These are phyloP conservation scores for Poecilia velifera DNA, from an alignment of 2,797 vertebrate species.

Conservation along the genomic window DNA sequence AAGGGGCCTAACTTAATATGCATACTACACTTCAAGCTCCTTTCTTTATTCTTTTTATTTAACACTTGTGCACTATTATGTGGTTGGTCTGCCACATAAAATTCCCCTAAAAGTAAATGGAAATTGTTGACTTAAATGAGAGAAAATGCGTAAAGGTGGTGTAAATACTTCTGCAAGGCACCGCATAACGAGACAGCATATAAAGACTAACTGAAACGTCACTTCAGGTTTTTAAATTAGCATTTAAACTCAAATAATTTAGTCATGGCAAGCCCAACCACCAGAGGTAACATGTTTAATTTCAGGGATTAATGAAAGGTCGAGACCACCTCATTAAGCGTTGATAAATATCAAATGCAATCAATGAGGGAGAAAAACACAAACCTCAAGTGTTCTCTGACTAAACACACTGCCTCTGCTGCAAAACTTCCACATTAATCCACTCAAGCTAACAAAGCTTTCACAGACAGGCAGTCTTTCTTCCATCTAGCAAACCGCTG, in stretches of 20 bases:
- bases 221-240: constrained; percentile 37
- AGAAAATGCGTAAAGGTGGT: not conserved
- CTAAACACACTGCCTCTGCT: constrained; percentile 4
- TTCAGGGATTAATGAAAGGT: constrained; percentile 64
- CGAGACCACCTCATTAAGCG: constrained; percentile 62
- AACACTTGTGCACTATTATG: not conserved
- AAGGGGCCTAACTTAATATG: not conserved
- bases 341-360: constrained; percentile 70
- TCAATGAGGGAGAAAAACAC: constrained; percentile 44
- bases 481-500: constrained; percentile 20
- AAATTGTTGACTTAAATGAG: not conserved
- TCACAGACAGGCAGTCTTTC: not conserved
- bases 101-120: not conserved
- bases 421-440: constrained; percentile 26
- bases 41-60: not conserved
- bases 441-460: constrained; percentile 13
- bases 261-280: constrained; percentile 51
- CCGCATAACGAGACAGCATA: not conserved
- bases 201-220: constrained; percentile 15
- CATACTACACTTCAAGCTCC: not conserved
- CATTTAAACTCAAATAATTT: constrained; percentile 42
- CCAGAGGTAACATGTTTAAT: constrained; percentile 60
- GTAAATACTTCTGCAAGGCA: not conserved
- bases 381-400: constrained; percentile 22
- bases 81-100: not conserved